A percentile compares a stretch with the other conserved stretches of the same genome.
Conservation (phyloP, 2,113 vertebrate species). For the Heloderma charlesbogerti region DNA sequence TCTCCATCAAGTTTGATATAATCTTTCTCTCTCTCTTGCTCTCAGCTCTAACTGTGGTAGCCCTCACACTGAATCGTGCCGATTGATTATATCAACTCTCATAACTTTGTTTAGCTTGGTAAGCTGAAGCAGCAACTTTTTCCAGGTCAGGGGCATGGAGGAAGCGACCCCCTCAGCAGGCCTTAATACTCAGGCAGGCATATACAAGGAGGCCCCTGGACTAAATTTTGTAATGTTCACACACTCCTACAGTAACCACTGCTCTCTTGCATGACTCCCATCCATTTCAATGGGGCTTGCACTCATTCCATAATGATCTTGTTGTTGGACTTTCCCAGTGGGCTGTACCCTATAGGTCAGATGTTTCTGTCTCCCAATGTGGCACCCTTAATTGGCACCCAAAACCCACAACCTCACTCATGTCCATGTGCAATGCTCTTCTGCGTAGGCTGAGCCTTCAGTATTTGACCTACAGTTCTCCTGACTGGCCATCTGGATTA, state of each 20-base stretch:
- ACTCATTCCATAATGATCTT: too few species aligned
- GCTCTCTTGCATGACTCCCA: background rate
- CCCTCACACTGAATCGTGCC: background rate
- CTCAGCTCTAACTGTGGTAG: background rate
- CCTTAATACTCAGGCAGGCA: too few species aligned
- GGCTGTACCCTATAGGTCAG: too few species aligned
- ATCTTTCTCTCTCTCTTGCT: background rate
- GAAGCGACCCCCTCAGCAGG: too few species aligned
- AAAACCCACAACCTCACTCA: background rate
- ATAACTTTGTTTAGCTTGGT: background rate
- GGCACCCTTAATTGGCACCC: background rate
- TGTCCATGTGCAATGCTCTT: background rate
- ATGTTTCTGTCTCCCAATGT: background rate
- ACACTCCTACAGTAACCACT: background rate
- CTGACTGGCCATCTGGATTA: background rate
- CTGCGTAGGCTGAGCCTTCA: too few species aligned
- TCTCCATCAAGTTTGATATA: background rate
- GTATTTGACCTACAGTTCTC: too few species aligned
- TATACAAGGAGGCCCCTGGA: too few species aligned
- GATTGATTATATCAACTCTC: background rate
- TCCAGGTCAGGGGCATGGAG: background rate
- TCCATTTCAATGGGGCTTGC: background rate
- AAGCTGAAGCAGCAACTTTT: background rate
- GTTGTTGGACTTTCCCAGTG: background rate
- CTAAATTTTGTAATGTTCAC: background rate